Conservation (phyloP, 1,140 invertebrate genomes). For the Wasmannia auropunctata region DNA sequence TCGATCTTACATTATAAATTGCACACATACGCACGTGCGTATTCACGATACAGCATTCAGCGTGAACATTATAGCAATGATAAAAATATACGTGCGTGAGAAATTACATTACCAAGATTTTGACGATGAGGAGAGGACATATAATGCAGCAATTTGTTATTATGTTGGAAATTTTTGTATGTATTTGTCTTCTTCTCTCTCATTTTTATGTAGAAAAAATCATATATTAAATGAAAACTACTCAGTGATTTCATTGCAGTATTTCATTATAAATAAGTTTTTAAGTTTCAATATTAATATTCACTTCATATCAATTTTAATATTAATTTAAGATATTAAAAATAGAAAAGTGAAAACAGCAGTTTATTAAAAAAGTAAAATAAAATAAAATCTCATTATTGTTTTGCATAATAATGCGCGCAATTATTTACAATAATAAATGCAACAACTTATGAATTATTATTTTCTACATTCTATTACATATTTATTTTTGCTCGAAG, state of each 20-base stretch:
- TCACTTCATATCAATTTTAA: no score
- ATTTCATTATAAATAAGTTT: neutral
- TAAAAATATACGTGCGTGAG: neutral
- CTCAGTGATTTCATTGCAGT: neutral
- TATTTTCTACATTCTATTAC: neutral
- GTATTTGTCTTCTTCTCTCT: neutral
- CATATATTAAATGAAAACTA: neutral
- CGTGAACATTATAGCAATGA: conserved; percentile 21
- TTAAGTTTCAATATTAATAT: neutral
- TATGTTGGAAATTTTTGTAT: neutral
- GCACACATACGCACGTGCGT: conserved; percentile 41
- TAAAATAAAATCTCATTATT: neutral
- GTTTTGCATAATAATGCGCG: neutral
- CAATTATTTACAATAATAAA: neutral
- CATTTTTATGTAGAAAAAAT: neutral
- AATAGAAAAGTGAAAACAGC: neutral
- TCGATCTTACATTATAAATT: conserved; percentile 72
- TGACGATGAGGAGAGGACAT: neutral
- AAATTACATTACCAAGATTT: conserved; percentile 42
- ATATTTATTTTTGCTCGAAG: neutral
- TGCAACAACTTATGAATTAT: neutral
- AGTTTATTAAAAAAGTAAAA: neutral
- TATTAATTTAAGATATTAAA: neutral
- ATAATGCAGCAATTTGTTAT: neutral
- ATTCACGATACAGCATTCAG: conserved; percentile 32